Evolutionary conservation across 2,888 invertebrate genomes (phyloP).

Genomic region (Leptopilina myrica): DNA sequence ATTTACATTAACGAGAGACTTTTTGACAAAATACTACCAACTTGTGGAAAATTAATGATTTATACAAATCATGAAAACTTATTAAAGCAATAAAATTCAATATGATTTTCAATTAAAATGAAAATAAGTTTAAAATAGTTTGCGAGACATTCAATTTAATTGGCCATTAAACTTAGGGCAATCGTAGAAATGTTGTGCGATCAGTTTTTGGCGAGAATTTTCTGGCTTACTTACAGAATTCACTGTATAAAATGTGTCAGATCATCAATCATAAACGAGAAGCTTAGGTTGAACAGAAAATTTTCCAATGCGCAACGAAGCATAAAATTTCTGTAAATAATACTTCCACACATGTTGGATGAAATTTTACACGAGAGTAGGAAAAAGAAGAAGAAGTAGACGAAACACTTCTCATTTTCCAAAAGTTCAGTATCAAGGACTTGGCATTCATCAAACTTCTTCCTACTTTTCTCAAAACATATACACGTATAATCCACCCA

Average conservation of each 20-base stretch:
- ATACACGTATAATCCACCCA: constrained; percentile 1
- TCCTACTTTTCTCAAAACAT: not conserved
- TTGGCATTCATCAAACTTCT: constrained; percentile 56
- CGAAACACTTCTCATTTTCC: not conserved
- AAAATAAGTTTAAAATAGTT: not conserved
- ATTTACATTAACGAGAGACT: not conserved
- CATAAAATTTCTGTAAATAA: constrained; percentile 33
- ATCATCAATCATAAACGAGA: constrained; percentile 4
- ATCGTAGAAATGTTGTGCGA: not conserved
- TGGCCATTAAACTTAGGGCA: constrained; percentile 4
- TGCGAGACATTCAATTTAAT: not conserved
- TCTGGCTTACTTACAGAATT: not conserved
- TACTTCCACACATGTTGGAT: not conserved
- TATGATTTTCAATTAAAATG: constrained; percentile 1
- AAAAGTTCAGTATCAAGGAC: constrained; percentile 55
- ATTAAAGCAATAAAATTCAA: constrained; percentile 19
- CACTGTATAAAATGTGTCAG: not conserved
- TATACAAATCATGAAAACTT: not conserved
- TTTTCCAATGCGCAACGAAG: not conserved
- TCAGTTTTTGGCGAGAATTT: constrained; percentile 26
- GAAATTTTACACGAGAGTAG: constrained; percentile 15
- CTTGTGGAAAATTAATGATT: not conserved
- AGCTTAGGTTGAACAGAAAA: not conserved
- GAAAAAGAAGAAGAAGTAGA: not conserved
- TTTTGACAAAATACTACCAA: not conserved